Evolutionary conservation across 2,888 invertebrate species (phyloP).

Genomic region (Leptopterna dolabrata): DNA sequence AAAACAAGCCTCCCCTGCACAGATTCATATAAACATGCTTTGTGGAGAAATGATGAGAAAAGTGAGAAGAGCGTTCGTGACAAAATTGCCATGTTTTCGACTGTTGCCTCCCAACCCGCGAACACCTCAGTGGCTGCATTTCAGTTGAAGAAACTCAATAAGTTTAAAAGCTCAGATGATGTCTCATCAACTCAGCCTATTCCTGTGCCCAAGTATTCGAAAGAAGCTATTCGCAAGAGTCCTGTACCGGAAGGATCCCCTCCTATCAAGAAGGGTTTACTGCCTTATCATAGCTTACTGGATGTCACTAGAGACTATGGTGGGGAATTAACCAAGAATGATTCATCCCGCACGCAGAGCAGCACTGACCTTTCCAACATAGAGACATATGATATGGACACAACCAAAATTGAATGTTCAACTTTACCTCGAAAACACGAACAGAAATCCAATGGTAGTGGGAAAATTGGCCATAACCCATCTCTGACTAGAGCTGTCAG

Average conservation of each 20-base stretch:
- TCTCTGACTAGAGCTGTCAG: constrained; percentile 59
- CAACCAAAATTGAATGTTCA: constrained; percentile 51
- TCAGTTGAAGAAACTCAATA: constrained; percentile 66
- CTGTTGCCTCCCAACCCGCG: constrained; percentile 64
- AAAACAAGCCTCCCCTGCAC: constrained; percentile 48
- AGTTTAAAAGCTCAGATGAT: constrained; percentile 68
- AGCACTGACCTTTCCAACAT: constrained; percentile 60
- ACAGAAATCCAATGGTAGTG: constrained; percentile 34
- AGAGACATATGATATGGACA: background rate
- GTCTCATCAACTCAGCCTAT: constrained; percentile 65
- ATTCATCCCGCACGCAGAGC: constrained; percentile 58
- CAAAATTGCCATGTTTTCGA: constrained; percentile 89
- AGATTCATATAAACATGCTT: constrained; percentile 39
- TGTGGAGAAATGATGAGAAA: constrained; percentile 76
- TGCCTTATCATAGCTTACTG: constrained; percentile 54
- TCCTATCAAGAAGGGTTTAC: constrained; percentile 34
- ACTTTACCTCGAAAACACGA: constrained; percentile 57
- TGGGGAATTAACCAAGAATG: constrained; percentile 21
- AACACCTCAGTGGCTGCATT: constrained; percentile 59
- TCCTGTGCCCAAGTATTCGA: constrained; percentile 57
- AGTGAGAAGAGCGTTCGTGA: constrained; percentile 85
- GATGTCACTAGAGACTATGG: constrained; percentile 55
- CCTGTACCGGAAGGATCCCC: background rate
- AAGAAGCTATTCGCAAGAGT: background rate
- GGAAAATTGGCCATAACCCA: constrained; percentile 10